A percentile compares a stretch with the other conserved stretches of the same genome.
These are phyloP conservation scores for Orthochromis malagaraziensis DNA, from an alignment of 2,113 vertebrate genomes.

Conservation along the genomic window DNA sequence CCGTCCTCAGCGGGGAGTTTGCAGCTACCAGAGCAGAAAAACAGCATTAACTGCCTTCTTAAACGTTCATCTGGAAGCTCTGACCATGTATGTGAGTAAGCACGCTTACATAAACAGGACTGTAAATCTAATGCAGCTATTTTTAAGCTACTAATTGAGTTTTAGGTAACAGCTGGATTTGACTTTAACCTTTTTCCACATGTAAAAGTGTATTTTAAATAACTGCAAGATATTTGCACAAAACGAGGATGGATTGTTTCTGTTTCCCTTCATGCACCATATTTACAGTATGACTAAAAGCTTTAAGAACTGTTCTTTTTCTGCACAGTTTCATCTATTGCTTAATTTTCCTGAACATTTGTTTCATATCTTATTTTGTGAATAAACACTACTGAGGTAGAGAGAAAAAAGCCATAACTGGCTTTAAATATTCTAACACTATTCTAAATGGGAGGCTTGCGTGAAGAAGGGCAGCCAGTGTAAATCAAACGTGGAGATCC, in stretches of 20 bases:
- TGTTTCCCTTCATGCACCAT: neutral
- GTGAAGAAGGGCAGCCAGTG: neutral
- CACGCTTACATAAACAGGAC: neutral
- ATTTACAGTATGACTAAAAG: neutral
- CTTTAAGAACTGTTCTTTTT: neutral
- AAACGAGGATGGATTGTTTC: rapidly evolving
- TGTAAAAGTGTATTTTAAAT: neutral
- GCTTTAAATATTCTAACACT: neutral
- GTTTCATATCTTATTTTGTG: neutral
- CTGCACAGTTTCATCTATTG: neutral
- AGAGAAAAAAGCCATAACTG: neutral
- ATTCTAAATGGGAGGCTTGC: neutral
- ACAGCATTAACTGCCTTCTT: neutral
- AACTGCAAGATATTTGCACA: neutral
- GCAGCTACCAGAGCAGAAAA: neutral
- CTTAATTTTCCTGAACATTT: neutral
- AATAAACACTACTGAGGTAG: neutral
- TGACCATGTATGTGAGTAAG: neutral
- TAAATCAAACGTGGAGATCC: rapidly evolving
- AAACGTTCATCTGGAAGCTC: neutral
- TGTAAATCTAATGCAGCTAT: neutral
- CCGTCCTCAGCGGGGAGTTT: neutral
- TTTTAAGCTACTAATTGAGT: neutral
- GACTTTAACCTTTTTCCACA: neutral
- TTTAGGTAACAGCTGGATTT: neutral